A percentile compares a stretch with the other conserved stretches of the same genome.
These are phyloP conservation scores for Frankliniella intonsa DNA, from an alignment of 2,888 invertebrate species.

Conservation along the genomic window DNA sequence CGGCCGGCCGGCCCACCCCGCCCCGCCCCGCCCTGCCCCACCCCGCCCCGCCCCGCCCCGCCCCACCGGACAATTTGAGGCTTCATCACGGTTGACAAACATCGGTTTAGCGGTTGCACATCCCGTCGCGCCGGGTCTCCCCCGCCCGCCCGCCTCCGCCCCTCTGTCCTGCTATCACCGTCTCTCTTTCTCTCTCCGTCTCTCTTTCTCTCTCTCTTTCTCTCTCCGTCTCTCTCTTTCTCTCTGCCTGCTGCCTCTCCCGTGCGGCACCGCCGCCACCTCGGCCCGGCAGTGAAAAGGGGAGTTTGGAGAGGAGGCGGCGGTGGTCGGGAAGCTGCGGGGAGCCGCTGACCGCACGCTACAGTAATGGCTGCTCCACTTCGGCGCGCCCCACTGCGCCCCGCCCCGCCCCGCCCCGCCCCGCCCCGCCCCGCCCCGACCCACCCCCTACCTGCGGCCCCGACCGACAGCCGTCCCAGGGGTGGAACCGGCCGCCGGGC, in stretches of 20 bases:
- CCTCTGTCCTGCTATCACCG: no score
- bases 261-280: not conserved
- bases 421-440: not conserved
- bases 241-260: not conserved
- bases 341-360: conserved; percentile 15
- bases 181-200: not conserved
- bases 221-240: not conserved
- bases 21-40: no score
- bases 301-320: not conserved
- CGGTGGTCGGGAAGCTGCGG: not conserved
- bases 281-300: not conserved
- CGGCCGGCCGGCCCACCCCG: no score
- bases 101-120: not conserved
- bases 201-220: not conserved
- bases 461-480: no score
- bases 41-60: no score
- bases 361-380: not conserved
- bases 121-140: no score
- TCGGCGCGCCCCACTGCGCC: not conserved
- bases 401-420: not conserved
- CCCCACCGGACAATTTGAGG: not conserved
- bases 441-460: no score
- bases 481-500: no score
- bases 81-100: not conserved
- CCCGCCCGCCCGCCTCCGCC: no score